Evolutionary conservation across 2,797 vertebrate genomes (phyloP), one percentile per base, ranked within the genome.

Genomic region (Coregonus suidteri): DNA sequence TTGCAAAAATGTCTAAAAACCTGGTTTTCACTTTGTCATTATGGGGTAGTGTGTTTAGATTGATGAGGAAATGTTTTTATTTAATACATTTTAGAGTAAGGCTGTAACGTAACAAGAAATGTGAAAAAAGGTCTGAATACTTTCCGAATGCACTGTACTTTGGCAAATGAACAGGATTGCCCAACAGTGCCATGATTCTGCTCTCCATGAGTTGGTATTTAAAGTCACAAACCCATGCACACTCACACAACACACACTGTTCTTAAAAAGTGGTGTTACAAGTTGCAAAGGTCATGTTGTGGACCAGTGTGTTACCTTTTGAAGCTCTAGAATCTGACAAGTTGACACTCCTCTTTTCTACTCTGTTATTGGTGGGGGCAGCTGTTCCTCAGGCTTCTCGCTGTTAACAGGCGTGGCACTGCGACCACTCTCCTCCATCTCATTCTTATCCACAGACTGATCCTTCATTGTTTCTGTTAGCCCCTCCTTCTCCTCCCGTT

Each of bases 371-470:
- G 90, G 92, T 69, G 75, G 87, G 20, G 75, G 62, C 13, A 79
- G 47, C 25, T 65, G 79, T 34, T 88, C 87, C 4, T 99, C 97
- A 0, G 95, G 95, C 82, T 97, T 97, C 79, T 99, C 98, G n/a
- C 95, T 95, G 86, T 99, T 98, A 30, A 99, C 98, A 65, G 98
- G 98, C 0, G 98, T 99, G 0, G 96, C 96, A n/a, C 98, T 99
- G 37, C 98, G 94, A 13, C 96, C 97, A 35, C 98, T 99, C 89
- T 99, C 98, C 82, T 99, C 98, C 97, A 99, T 97, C 92, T 99
- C 97, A 76, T 99, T 97, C 91, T 99, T 97, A 76, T 99, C 98
- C 81, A 93, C 30, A 0, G 90, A 85, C 52, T 94, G 96, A 35
- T 95, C 81, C 82, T 91, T 91, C 75, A 91, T 74, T 0, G 87